These are phyloP conservation scores for Cossypha heuglini DNA, from an alignment of 2,797 vertebrate genomes.

Conservation along the genomic window DNA sequence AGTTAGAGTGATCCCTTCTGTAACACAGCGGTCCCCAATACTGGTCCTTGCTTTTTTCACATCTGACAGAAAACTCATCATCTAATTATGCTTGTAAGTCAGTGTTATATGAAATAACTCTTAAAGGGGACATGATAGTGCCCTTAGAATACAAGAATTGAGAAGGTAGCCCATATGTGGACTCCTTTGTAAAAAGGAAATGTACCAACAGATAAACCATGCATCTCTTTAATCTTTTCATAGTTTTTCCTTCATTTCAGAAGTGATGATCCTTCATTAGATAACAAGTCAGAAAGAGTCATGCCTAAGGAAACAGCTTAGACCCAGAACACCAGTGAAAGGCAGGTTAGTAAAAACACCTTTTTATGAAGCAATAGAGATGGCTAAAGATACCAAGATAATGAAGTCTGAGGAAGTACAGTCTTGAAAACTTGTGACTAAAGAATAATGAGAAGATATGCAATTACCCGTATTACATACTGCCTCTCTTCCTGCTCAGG, in stretches of 20 bases:
- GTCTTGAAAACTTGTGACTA: not conserved
- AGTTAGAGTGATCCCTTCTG: not conserved
- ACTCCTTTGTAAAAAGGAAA: not conserved
- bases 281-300: not conserved
- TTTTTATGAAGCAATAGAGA: not conserved
- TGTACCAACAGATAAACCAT: not conserved
- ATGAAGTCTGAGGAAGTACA: not conserved
- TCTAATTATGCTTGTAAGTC: not conserved
- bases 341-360: not conserved
- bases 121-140: not conserved
- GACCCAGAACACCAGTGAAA: not conserved
- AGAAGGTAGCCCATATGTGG: not conserved
- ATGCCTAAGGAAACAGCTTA: not conserved
- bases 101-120: not conserved
- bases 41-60: not conserved
- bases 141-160: not conserved
- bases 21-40: not conserved
- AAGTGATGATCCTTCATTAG: not conserved
- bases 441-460: not conserved
- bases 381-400: not conserved
- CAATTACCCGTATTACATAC: not conserved
- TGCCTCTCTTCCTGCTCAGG: not conserved
- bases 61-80: not conserved
- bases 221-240: accelerated
- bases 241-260: not conserved